A percentile compares a stretch with the other conserved stretches of the same genome.
Conservation (phyloP, 1,140 invertebrate genomes). For the Aphelinus atriplicis region DNA sequence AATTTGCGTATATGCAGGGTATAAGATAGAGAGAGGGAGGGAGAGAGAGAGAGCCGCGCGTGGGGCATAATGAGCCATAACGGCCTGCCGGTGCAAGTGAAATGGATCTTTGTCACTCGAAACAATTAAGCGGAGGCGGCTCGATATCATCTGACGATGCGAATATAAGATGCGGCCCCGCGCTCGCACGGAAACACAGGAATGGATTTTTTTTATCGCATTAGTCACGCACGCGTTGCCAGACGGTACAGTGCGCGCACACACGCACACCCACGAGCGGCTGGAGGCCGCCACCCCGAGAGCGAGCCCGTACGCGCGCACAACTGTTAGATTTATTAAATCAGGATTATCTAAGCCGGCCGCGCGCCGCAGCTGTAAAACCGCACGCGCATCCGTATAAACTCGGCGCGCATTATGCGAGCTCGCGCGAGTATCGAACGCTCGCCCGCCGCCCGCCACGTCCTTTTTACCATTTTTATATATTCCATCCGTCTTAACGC, state of each 20-base stretch:
- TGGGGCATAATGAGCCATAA: background rate
- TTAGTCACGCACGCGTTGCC: slow-evolving; percentile 65
- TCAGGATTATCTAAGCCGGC: slow-evolving; percentile 66
- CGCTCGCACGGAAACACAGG: background rate
- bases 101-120: slow-evolving; percentile 25
- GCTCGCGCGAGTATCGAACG: background rate
- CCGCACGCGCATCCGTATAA: slow-evolving; percentile 49
- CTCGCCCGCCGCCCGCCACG: too few relatives aligned
- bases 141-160: slow-evolving; percentile 11
- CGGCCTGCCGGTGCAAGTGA: background rate
- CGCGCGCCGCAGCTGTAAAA: slow-evolving; percentile 60
- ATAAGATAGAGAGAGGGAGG: too few relatives aligned
- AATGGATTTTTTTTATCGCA: slow-evolving; percentile 51
- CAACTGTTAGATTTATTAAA: slow-evolving; percentile 69
- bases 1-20: too few relatives aligned
- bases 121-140: slow-evolving; percentile 14
- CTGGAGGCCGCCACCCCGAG: slow-evolving; percentile 7
- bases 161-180: background rate
- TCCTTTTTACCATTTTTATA: too few relatives aligned
- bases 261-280: too few relatives aligned
- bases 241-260: slow-evolving; percentile 45
- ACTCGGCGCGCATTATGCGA: slow-evolving; percentile 15
- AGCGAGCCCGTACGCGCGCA: slow-evolving; percentile 39
- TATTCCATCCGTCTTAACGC: too few relatives aligned
- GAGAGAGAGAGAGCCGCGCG: too few relatives aligned